Percentiles rank a stretch among this genome's conserved stretches.
phyloP scores from a whole-genome alignment of 2,888 invertebrate genomes.

The Hydrotaea cyrtoneurina region DNA sequence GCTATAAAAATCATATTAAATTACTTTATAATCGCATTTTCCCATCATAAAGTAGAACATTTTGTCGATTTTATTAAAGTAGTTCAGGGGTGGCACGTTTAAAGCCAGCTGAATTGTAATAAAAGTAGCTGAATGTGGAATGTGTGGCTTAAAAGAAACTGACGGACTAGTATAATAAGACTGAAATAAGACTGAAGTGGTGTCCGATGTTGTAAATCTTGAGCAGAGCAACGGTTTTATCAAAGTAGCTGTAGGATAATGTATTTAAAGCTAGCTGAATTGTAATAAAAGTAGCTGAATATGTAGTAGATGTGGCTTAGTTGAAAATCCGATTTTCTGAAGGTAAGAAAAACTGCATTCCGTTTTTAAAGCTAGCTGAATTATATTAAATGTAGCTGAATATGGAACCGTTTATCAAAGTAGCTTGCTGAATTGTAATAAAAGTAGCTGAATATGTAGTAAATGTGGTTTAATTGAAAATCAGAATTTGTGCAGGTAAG shows the following conservation, averaged over 20 bases:
- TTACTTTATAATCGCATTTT: slow-evolving; percentile 14
- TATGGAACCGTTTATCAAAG: too few species aligned
- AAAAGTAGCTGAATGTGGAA: background rate
- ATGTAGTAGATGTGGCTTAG: background rate
- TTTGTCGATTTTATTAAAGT: background rate
- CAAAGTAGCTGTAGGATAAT: too few species aligned
- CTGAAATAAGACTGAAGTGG: background rate
- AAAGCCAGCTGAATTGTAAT: slow-evolving; percentile 5
- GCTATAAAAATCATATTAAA: slow-evolving; percentile 10
- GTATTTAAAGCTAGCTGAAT: background rate
- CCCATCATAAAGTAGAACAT: slow-evolving; percentile 3
- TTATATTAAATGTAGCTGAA: background rate
- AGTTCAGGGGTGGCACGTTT: background rate
- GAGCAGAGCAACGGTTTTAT: too few species aligned
- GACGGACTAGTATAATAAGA: too few species aligned
- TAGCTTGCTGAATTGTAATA: slow-evolving; percentile 10
- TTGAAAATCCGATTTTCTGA: too few species aligned
- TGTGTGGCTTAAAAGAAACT: background rate
- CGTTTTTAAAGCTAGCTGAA: background rate
- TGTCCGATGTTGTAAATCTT: too few species aligned
- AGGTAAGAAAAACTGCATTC: too few species aligned
- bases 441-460: background rate
- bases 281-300: background rate
- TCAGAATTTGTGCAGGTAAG: background rate
- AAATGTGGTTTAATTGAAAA: background rate